Percentiles rank a stretch among this genome's conserved stretches.
Conservation (phyloP, 2,113 vertebrate genomes). For the Alethe diademata region DNA sequence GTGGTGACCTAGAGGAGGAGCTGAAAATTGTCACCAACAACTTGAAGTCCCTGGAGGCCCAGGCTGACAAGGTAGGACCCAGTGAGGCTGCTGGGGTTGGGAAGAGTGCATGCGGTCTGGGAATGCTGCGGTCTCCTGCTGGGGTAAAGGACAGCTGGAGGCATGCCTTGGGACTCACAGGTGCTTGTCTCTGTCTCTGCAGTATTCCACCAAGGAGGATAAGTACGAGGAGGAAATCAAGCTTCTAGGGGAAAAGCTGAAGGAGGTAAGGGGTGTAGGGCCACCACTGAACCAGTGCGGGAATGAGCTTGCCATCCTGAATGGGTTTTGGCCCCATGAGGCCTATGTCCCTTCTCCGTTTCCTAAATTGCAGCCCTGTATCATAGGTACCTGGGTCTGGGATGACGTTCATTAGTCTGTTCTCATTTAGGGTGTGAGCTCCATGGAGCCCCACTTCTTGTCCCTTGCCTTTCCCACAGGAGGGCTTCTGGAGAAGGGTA, state of each 20-base stretch:
- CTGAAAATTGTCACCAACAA: conserved; percentile 99
- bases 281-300: neutral
- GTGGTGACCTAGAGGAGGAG: conserved; percentile 97
- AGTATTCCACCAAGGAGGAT: conserved; percentile 97
- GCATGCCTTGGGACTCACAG: neutral
- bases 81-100: neutral
- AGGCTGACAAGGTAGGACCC: conserved; percentile 92
- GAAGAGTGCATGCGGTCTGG: neutral
- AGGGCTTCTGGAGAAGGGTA: neutral
- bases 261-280: conserved; percentile 81
- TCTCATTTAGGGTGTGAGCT: neutral
- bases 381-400: neutral
- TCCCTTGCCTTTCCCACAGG: neutral
- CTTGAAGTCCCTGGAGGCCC: conserved; percentile 97
- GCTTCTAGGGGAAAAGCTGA: conserved; percentile 95
- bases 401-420: neutral
- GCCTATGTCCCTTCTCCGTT: accelerated
- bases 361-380: neutral
- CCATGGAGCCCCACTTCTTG: neutral
- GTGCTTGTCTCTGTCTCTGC: neutral
- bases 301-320: neutral
- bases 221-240: conserved; percentile 96
- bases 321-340: neutral
- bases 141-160: neutral
- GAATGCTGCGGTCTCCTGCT: neutral